Conservation (phyloP, 1,140 invertebrate species). For the Pseudobourletiella spinata region DNA sequence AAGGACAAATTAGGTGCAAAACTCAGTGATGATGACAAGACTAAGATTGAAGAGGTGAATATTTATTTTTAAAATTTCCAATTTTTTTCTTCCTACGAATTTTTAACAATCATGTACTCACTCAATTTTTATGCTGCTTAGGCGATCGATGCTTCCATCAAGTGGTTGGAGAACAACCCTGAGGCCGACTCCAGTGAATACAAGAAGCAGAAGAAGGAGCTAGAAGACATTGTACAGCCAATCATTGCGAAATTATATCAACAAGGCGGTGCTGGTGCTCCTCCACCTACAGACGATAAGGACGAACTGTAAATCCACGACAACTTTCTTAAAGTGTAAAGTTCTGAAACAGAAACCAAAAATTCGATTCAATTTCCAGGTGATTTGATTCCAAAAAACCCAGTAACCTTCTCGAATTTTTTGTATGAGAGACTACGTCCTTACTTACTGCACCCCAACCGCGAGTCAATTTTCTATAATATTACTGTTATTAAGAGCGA, state of each 20-base stretch:
- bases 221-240: conserved; percentile 91
- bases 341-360: no score
- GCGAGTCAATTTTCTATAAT: no score
- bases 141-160: conserved; percentile 92
- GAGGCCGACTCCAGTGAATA: conserved; percentile 90
- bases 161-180: conserved; percentile 94
- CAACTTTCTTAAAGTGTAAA: no score
- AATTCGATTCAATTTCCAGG: no score
- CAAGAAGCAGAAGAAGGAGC: conserved; percentile 93
- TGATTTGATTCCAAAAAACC: no score
- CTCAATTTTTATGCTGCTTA: not conserved
- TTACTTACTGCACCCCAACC: no score
- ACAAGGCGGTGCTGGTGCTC: conserved; percentile 59
- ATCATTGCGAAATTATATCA: conserved; percentile 97
- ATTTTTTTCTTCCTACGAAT: no score
- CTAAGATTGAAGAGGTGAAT: conserved; percentile 75
- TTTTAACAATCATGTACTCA: no score
- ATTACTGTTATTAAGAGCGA: no score
- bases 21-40: conserved; percentile 79
- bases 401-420: no score
- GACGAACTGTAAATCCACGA: conserved; percentile 71
- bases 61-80: not conserved
- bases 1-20: conserved; percentile 97
- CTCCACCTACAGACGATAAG: conserved; percentile 47
- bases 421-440: no score